Evolutionary conservation across 2,113 vertebrate genomes (phyloP).

Genomic region (Passer domesticus): DNA sequence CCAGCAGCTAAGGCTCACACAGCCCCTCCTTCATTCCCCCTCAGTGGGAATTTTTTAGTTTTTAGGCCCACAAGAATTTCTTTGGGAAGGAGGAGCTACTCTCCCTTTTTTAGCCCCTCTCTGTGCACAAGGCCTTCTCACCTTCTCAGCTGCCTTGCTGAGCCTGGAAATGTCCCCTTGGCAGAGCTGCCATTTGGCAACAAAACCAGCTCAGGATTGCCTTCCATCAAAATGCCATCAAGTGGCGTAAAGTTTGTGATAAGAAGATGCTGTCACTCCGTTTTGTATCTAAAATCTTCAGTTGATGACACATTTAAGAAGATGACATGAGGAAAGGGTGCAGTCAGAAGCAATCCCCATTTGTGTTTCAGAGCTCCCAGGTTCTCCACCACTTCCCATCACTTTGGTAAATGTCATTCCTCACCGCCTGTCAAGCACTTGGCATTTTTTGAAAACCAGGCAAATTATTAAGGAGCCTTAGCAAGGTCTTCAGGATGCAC

Average conservation of each 20-base stretch:
- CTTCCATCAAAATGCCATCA: too few relatives aligned
- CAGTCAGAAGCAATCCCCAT: not conserved
- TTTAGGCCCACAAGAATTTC: not conserved
- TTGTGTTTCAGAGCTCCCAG: not conserved
- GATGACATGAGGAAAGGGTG: not conserved
- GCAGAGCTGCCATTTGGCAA: too few relatives aligned
- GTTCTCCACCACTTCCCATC: not conserved
- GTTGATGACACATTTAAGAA: not conserved
- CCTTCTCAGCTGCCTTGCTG: not conserved
- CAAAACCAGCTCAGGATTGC: too few relatives aligned
- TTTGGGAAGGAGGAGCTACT: not conserved
- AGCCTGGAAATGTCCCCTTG: not conserved
- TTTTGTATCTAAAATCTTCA: not conserved
- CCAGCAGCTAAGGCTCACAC: not conserved
- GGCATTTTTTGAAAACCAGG: not conserved
- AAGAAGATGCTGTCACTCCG: not conserved
- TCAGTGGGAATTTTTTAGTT: too few relatives aligned
- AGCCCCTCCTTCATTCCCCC: not conserved
- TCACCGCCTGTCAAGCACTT: not conserved
- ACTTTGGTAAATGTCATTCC: slow-evolving; percentile 13
- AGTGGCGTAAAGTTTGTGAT: not conserved
- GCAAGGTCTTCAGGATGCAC: not conserved
- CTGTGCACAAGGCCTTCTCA: not conserved
- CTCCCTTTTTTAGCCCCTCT: not conserved
- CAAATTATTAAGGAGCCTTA: not conserved